Evolutionary conservation across 2,113 vertebrate species (phyloP), one percentile per base, ranked within the genome.

Genomic region (Illadopsis cleaveri): DNA sequence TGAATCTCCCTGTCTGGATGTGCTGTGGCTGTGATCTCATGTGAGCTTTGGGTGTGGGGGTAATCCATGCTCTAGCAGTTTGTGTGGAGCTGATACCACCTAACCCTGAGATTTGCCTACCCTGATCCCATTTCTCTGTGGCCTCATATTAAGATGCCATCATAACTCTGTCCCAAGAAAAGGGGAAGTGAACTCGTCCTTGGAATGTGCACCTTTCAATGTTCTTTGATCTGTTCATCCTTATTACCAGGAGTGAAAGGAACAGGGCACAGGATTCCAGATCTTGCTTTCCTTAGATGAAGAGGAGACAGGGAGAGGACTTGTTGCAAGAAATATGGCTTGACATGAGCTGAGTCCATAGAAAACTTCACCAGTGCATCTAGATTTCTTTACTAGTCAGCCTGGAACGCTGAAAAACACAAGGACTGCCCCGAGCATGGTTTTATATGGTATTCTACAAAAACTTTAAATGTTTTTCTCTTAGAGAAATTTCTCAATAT

Each of bases 121-220:
- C 15, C 15, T 0, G 0, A 18, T 60, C 23, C 35, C 19, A 33
- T 38, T 30, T 70, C 56, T 0, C 0, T 18, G 35, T 76, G 70
- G 8, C 28, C 64, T 93, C 4, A 0, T 47, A 9, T 38, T 61
- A 37, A 75, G 25, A 25, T 73, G 13, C 24, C 54, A 40, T 54
- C 20, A 3, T 51, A 77, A 37, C 2, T 3, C 22, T 77, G 25
- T 50, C 25, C 27, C 27, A 73, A 44, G n/a, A 8, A 35, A 45
- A 76, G 42, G 60, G 27, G 44, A 42, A 44, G 11, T 56, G 6
- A 65, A 15, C 27, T 54, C 1, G 1, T 71, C 38, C 6, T 10
- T 68, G 47, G 71, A 57, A 72, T 11, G 12, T 76, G 21, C 6
- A 21, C 17, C 12, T 71, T 75, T 66, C 35, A 17, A 0, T 81